Conservation (phyloP, 2,888 invertebrate species). For the Nudaria mundana region DNA sequence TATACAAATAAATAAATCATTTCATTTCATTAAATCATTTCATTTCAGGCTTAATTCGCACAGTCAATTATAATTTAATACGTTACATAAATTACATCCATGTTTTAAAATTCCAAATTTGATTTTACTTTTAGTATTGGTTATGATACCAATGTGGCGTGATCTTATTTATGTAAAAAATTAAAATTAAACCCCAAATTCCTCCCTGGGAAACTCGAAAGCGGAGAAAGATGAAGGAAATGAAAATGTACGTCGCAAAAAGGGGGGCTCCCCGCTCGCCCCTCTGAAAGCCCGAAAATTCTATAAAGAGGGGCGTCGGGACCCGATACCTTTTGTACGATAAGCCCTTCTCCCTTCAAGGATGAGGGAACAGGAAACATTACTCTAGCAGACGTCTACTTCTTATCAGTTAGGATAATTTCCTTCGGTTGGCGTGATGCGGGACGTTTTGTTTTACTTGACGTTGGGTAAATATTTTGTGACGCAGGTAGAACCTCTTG, state of each 20-base stretch:
- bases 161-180: too few relatives aligned
- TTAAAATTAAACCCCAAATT: constrained; percentile 29
- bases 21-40: too few relatives aligned
- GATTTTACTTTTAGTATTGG: too few relatives aligned
- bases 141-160: too few relatives aligned
- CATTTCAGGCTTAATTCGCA: too few relatives aligned
- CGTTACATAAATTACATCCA: too few relatives aligned
- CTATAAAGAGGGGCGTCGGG: constrained; percentile 70
- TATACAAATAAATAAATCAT: too few relatives aligned
- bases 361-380: constrained; percentile 58
- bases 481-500: constrained; percentile 8
- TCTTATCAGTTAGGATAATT: constrained; percentile 72
- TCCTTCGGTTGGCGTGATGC: constrained; percentile 59
- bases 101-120: too few relatives aligned
- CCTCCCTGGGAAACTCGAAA: constrained; percentile 57
- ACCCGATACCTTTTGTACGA: constrained; percentile 74
- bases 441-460: constrained; percentile 37
- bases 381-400: constrained; percentile 71
- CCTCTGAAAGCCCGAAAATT: constrained; percentile 70
- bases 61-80: too few relatives aligned
- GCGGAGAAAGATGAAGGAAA: constrained; percentile 81
- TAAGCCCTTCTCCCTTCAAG: constrained; percentile 59
- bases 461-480: constrained; percentile 29
- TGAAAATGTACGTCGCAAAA: constrained; percentile 81
- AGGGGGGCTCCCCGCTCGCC: constrained; percentile 57